phyloP scores from a whole-genome alignment of 1,140 invertebrate genomes.

The Lepidotrigona ventralis region DNA sequence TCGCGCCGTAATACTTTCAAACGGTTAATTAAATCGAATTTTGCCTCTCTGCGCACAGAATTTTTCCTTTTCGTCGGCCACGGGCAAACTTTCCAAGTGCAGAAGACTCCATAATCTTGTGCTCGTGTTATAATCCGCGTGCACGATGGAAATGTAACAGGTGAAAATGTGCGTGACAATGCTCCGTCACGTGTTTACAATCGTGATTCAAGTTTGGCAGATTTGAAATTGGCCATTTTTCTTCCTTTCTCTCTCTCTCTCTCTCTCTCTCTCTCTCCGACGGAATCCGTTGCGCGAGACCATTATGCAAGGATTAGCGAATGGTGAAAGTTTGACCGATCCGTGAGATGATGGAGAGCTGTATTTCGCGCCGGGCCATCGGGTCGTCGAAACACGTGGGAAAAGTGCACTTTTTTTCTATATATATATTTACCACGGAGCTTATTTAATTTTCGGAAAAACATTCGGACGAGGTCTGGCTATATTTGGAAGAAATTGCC shows the following conservation, averaged over 20 bases:
- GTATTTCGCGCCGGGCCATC: neutral
- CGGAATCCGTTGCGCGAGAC: too few species aligned
- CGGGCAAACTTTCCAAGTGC: conserved; percentile 60
- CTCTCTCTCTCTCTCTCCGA: neutral
- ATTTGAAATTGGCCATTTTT: neutral
- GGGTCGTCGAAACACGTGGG: too few species aligned
- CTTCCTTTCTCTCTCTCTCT: neutral
- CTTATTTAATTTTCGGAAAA: too few species aligned
- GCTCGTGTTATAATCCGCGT: neutral
- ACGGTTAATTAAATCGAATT: conserved; percentile 20
- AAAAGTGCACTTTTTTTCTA: too few species aligned
- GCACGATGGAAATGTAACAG: conserved; percentile 60
- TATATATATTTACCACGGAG: too few species aligned
- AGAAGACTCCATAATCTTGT: conserved; percentile 59
- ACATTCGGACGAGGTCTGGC: too few species aligned
- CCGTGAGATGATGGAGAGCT: neutral
- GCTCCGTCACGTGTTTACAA: neutral
- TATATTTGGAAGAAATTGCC: neutral
- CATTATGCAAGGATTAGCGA: neutral
- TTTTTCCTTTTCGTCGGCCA: conserved; percentile 9
- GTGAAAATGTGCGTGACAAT: conserved; percentile 35
- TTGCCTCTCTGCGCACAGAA: neutral
- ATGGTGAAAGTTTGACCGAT: neutral
- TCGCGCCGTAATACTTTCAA: neutral
- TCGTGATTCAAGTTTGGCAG: neutral